Base-by-base conservation (phyloP, 2,888 invertebrate species). In the Amphipoea lucens region DNA sequence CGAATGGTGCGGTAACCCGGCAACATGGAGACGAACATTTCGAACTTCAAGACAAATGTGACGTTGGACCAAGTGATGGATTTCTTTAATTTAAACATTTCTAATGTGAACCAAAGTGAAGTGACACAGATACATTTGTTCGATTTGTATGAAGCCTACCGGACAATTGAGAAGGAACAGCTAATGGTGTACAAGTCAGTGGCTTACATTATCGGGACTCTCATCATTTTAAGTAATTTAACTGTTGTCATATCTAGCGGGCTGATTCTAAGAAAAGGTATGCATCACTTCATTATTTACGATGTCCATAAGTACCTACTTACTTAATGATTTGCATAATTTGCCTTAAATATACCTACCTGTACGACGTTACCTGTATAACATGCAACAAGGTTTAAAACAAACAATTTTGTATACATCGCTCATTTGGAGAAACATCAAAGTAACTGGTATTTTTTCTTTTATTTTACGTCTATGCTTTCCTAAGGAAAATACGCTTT, bases 241-340 rank as follows among this genome's bases (percentile, higher is more conserved):
- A 96, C 97, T 11, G 97, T 98, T n/a, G 97, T 98, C 23, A 93
- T 98, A 77, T 98, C 98, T n/a, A 98, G 98, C 92, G 98, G 97
- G 75, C 93, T 98, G 4, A 97, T 98, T 87, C 94, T 98, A 48
- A 97, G 95, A 91, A 97, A 97, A 96, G 97, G 98, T 98, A 95
- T 74, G 71, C 23, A 73, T 73, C 51, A 74, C 42, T 78, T 71
- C 20, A 71, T 67, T 84, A 36, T 84, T 75, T 77, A 72, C 65
- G 1, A 48, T 72, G 51, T 42, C 42, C 23, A 51, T 70, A 29
- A 29, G 29, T 29, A 29, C 29, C 29, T 29, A 57, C 48, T 63
- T 70, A 83, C 48, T 45, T 65, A 57, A 45, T 71, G 63, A 76
- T 79, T 76, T 74, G 83, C 85, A 81, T 75, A 81, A 51, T 74